phyloP scores from a whole-genome alignment of 2,113 vertebrate genomes.

The Poeciliopsis retropinna region DNA sequence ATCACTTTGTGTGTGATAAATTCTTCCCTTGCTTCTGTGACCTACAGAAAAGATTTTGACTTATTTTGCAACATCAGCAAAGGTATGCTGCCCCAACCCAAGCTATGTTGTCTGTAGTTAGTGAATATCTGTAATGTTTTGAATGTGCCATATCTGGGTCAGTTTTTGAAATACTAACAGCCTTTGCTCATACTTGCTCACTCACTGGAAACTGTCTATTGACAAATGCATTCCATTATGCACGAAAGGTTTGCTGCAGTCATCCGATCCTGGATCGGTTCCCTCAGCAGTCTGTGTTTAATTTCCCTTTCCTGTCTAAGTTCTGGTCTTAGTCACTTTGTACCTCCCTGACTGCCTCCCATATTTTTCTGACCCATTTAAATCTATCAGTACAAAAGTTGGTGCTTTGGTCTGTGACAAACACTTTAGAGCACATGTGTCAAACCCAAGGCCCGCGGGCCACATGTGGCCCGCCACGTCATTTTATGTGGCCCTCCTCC shows the following conservation, averaged over 20 bases:
- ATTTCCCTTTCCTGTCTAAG: slow-evolving; percentile 58
- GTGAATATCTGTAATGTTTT: slow-evolving; percentile 12
- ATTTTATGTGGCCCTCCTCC: no score
- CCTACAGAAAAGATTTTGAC: slow-evolving; percentile 20
- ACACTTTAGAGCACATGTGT: no score
- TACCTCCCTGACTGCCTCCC: slow-evolving; percentile 29
- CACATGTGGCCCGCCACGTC: no score
- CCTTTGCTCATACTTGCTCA: slow-evolving; percentile 15
- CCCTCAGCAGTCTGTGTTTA: slow-evolving; percentile 52
- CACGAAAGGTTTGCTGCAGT: slow-evolving; percentile 49
- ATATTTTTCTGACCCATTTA: slow-evolving; percentile 55
- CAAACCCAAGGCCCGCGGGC: no score
- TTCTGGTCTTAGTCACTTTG: slow-evolving; percentile 37
- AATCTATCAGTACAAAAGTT: slow-evolving; percentile 32
- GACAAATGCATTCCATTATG: slow-evolving; percentile 37
- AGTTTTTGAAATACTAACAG: slow-evolving; percentile 26
- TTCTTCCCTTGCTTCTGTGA: slow-evolving; percentile 14
- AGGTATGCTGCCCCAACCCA: slow-evolving; percentile 32
- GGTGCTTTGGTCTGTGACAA: slow-evolving; percentile 16
- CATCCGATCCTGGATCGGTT: slow-evolving; percentile 60
- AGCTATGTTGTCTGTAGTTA: slow-evolving; percentile 9
- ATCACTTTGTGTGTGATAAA: not conserved
- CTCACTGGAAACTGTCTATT: slow-evolving; percentile 46
- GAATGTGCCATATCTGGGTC: slow-evolving; percentile 10
- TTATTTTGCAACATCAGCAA: slow-evolving; percentile 36